Conservation (phyloP, 2,888 invertebrate species). For the Hemistola chrysoprasaria region DNA sequence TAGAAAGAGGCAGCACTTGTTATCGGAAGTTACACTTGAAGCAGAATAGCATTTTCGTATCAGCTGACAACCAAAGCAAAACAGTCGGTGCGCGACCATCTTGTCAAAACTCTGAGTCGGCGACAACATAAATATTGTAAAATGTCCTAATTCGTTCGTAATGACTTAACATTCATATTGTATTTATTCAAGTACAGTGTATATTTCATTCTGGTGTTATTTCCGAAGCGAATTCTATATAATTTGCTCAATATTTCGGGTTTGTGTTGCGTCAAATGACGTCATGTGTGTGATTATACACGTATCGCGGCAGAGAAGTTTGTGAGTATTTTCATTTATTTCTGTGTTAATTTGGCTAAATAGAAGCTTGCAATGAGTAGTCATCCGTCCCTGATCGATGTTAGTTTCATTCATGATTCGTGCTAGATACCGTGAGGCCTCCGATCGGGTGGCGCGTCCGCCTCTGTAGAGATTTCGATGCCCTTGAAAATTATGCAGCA, state of each 20-base stretch:
- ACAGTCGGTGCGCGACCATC: constrained; percentile 83
- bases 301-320: constrained; percentile 78
- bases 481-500: constrained; percentile 83
- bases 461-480: constrained; percentile 49
- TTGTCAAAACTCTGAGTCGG: constrained; percentile 81
- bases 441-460: constrained; percentile 30
- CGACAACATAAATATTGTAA: constrained; percentile 80
- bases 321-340: constrained; percentile 80
- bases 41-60: constrained; percentile 72
- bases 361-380: constrained; percentile 44
- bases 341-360: constrained; percentile 64
- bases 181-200: constrained; percentile 70
- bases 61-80: constrained; percentile 84
- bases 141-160: constrained; percentile 75
- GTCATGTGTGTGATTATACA: constrained; percentile 82
- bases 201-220: constrained; percentile 66
- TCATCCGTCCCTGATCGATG: constrained; percentile 46
- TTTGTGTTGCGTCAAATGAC: constrained; percentile 81
- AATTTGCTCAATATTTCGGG: constrained; percentile 78
- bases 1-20: constrained; percentile 44
- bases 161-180: constrained; percentile 70
- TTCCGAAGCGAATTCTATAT: constrained; percentile 64
- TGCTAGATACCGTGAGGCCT: constrained; percentile 35
- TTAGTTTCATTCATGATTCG: constrained; percentile 74
- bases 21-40: constrained; percentile 48